Conservation (phyloP, 2,888 invertebrate genomes). For the Leucozona laternaria region DNA sequence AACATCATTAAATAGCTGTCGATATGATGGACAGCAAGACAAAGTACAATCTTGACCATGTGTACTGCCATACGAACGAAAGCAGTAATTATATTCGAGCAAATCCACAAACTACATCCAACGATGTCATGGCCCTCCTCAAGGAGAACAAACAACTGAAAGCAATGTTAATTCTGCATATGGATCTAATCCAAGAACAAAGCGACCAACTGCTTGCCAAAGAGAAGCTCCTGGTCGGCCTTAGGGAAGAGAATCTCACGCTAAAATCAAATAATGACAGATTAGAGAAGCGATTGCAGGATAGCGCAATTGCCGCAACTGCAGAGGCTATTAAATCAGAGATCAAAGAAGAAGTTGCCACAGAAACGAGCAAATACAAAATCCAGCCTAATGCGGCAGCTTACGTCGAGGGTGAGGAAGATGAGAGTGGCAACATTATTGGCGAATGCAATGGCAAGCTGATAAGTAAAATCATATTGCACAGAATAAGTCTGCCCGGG, state of each 20-base stretch:
- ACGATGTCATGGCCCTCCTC: slow-evolving; percentile 80
- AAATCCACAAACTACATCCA: slow-evolving; percentile 71
- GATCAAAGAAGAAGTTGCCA: slow-evolving; percentile 81
- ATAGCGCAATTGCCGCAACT: slow-evolving; percentile 77
- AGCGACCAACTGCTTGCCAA: slow-evolving; percentile 92
- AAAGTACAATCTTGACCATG: slow-evolving; percentile 80
- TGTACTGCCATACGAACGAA: slow-evolving; percentile 80
- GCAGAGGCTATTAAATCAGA: slow-evolving; percentile 77
- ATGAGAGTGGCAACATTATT: slow-evolving; percentile 77
- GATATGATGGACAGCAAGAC: slow-evolving; percentile 78
- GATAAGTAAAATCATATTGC: slow-evolving; percentile 81
- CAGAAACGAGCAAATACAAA: slow-evolving; percentile 81
- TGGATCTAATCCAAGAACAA: slow-evolving; percentile 95
- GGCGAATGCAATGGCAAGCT: slow-evolving; percentile 81
- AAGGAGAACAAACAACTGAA: slow-evolving; percentile 85
- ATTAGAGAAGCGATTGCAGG: slow-evolving; percentile 77
- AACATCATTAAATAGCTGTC: slow-evolving; percentile 29
- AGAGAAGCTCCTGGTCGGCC: slow-evolving; percentile 89
- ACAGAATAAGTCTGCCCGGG: slow-evolving; percentile 77
- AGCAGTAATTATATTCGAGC: slow-evolving; percentile 78
- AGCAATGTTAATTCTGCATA: slow-evolving; percentile 91
- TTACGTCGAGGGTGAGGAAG: slow-evolving; percentile 14
- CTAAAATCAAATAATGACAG: slow-evolving; percentile 85
- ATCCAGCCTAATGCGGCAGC: slow-evolving; percentile 62
- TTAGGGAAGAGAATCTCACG: slow-evolving; percentile 91